A percentile compares a stretch with the other conserved stretches of the same genome.
Conservation (phyloP, 2,797 vertebrate species). For the Lithobates sylvaticus region DNA sequence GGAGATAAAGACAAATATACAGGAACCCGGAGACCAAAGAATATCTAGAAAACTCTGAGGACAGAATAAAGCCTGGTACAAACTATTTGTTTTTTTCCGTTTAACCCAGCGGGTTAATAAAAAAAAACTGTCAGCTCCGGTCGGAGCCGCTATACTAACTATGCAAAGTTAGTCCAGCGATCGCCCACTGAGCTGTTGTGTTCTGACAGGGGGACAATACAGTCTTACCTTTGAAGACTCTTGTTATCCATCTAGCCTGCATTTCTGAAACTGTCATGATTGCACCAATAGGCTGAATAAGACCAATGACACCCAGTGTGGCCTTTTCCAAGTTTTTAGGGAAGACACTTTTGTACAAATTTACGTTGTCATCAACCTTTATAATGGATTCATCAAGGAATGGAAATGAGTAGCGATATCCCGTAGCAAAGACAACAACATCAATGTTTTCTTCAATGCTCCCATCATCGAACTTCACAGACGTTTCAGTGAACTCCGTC, state of each 20-base stretch:
- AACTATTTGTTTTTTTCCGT: too few relatives aligned
- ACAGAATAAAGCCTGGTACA: too few relatives aligned
- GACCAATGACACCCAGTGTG: conserved; percentile 81
- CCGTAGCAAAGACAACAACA: conserved; percentile 82
- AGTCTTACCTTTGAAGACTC: conserved; percentile 82
- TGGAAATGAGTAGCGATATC: conserved; percentile 79
- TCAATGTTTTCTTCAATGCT: conserved; percentile 78
- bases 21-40: too few relatives aligned
- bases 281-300: conserved; percentile 74
- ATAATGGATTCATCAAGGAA: conserved; percentile 79
- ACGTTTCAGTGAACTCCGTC: conserved; percentile 77
- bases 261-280: conserved; percentile 79
- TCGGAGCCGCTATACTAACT: too few relatives aligned
- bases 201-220: too few relatives aligned
- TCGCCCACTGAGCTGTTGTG: too few relatives aligned
- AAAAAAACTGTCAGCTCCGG: too few relatives aligned
- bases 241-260: conserved; percentile 83
- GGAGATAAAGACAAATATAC: too few relatives aligned
- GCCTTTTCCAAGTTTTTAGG: conserved; percentile 76
- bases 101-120: too few relatives aligned
- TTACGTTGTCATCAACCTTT: conserved; percentile 64
- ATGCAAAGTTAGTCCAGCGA: too few relatives aligned
- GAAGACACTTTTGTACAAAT: conserved; percentile 81
- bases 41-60: too few relatives aligned
- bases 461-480: conserved; percentile 80